These are phyloP conservation scores for Lordiphosa andalusiaca DNA, from an alignment of 2,888 invertebrate species.

Conservation along the genomic window DNA sequence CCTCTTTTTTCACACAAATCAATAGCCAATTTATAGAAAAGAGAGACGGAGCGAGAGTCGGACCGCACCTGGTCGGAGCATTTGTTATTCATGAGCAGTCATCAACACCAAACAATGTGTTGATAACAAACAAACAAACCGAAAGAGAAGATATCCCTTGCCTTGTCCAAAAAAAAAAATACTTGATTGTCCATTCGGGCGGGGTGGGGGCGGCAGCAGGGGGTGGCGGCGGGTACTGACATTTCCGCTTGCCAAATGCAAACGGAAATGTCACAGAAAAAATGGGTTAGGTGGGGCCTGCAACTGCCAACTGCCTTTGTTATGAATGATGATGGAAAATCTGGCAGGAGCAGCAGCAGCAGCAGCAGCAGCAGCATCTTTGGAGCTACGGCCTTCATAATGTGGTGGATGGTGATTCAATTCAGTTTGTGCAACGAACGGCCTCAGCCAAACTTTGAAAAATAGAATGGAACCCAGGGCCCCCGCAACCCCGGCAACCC, in stretches of 20 bases:
- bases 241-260: constrained; percentile 72
- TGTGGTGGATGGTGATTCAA: constrained; percentile 53
- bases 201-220: no score
- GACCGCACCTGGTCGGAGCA: constrained; percentile 56
- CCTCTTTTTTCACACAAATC: constrained; percentile 47
- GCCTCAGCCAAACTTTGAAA: constrained; percentile 63
- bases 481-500: no score
- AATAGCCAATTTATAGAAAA: constrained; percentile 62
- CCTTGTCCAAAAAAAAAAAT: constrained; percentile 26
- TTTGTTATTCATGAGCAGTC: constrained; percentile 71
- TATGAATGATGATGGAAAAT: constrained; percentile 74
- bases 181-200: constrained; percentile 62
- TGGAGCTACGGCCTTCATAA: constrained; percentile 38
- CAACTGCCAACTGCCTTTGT: constrained; percentile 75
- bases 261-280: constrained; percentile 66
- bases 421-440: constrained; percentile 72
- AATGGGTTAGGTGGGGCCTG: constrained; percentile 32
- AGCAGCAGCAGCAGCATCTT: constrained; percentile 44
- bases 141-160: constrained; percentile 26
- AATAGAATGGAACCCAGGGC: constrained; percentile 42
- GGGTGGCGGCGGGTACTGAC: constrained; percentile 48
- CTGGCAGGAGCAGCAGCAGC: constrained; percentile 64
- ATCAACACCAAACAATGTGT: constrained; percentile 71
- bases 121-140: constrained; percentile 37
- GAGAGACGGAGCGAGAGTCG: constrained; percentile 8